Percentiles rank a stretch among this genome's conserved stretches.
phyloP scores from a whole-genome alignment of 2,888 invertebrate species.

The Ormyrus thymus region DNA sequence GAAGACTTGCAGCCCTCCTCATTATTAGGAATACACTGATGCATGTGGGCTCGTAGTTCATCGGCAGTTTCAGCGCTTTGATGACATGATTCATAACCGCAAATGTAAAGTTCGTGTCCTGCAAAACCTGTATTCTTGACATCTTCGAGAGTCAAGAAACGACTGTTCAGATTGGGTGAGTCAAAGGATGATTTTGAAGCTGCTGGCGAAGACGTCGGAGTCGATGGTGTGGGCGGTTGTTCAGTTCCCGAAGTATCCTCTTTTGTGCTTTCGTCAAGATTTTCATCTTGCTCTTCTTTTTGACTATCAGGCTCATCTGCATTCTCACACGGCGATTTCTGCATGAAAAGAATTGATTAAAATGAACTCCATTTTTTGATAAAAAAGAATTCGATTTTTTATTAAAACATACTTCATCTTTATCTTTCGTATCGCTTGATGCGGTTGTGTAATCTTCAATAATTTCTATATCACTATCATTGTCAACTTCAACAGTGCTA shows the following conservation, averaged over 20 bases:
- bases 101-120: conserved; percentile 76
- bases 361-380: background rate
- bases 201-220: background rate
- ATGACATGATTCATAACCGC: conserved; percentile 75
- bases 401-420: conserved; percentile 14
- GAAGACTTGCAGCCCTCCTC: conserved; percentile 58
- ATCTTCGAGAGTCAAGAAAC: conserved; percentile 65
- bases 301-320: too few species aligned
- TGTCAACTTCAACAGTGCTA: conserved; percentile 41
- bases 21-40: conserved; percentile 67
- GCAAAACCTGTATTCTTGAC: conserved; percentile 70
- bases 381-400: background rate
- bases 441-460: conserved; percentile 58
- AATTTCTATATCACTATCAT: conserved; percentile 72
- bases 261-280: too few species aligned
- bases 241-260: background rate
- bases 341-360: background rate
- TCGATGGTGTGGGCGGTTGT: background rate
- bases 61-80: conserved; percentile 68
- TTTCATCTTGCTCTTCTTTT: too few species aligned
- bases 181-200: background rate
- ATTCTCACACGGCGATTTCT: too few species aligned
- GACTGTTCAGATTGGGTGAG: background rate
- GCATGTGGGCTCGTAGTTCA: conserved; percentile 74
- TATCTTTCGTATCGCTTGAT: background rate